These are phyloP conservation scores for Zeugodacus cucurbitae DNA, from an alignment of 1,140 invertebrate species.

Conservation along the genomic window DNA sequence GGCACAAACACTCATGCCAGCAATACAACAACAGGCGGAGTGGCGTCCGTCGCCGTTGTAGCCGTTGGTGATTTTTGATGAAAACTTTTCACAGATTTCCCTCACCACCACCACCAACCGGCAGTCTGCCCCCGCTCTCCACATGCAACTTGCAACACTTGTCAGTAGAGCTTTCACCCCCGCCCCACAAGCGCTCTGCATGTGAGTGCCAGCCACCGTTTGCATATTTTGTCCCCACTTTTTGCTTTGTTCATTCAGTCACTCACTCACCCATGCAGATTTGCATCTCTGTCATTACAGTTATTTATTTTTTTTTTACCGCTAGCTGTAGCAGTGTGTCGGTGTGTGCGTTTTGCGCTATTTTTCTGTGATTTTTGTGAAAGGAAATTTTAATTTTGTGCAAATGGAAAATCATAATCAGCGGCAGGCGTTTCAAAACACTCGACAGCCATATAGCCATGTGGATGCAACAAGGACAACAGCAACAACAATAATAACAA, in stretches of 20 bases:
- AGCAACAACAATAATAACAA: constrained; percentile 24
- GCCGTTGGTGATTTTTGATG: constrained; percentile 45
- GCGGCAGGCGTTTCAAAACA: constrained; percentile 29
- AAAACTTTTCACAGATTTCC: constrained; percentile 43
- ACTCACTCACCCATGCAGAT: background rate
- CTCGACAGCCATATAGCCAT: background rate
- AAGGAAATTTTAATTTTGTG: constrained; percentile 60
- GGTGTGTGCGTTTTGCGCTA: background rate
- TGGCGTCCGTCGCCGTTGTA: constrained; percentile 14
- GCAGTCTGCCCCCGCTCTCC: background rate
- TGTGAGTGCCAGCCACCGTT: too few species aligned
- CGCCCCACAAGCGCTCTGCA: too few species aligned
- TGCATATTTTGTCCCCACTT: background rate
- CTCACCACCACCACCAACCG: background rate
- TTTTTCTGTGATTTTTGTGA: constrained; percentile 48
- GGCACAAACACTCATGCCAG: background rate
- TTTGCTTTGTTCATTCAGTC: constrained; percentile 2
- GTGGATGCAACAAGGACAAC: background rate
- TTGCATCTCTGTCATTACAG: constrained; percentile 13
- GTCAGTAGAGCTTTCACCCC: background rate
- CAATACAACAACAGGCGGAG: background rate
- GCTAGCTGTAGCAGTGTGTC: background rate
- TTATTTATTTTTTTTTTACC: constrained; percentile 42
- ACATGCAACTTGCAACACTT: background rate
- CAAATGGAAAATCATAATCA: constrained; percentile 66